Evolutionary conservation across 1,140 invertebrate species (phyloP).

Genomic region (Hyposmocoma kahamanoa): DNA sequence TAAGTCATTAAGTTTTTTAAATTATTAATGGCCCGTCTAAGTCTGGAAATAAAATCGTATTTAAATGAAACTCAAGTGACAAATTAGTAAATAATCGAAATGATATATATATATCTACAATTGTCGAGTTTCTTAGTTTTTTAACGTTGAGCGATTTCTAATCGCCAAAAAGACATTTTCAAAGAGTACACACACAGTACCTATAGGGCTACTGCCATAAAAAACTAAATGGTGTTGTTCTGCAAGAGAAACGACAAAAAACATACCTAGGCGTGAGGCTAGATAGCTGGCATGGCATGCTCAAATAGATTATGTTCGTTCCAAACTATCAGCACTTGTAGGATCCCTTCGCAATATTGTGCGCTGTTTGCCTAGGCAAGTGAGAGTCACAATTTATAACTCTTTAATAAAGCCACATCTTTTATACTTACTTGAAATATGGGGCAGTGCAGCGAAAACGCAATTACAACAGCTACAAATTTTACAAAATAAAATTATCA

Average conservation of each 20-base stretch:
- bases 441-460: conserved; percentile 9
- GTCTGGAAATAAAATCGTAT: too few relatives aligned
- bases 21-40: too few relatives aligned
- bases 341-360: conserved; percentile 2
- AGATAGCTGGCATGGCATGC: conserved; percentile 8
- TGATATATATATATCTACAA: too few relatives aligned
- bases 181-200: too few relatives aligned
- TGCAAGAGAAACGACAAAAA: conserved; percentile 6
- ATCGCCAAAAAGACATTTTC: too few relatives aligned
- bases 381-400: conserved; percentile 6
- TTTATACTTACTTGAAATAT: conserved; percentile 12
- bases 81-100: too few relatives aligned
- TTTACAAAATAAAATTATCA: conserved; percentile 17
- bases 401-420: conserved; percentile 10
- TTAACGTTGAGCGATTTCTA: too few relatives aligned
- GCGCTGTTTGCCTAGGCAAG: neutral
- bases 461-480: conserved; percentile 10
- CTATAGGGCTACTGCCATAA: conserved; percentile 1
- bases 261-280: conserved; percentile 16
- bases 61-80: too few relatives aligned
- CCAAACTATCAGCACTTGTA: neutral
- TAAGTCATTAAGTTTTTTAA: too few relatives aligned
- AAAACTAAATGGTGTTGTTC: conserved; percentile 8
- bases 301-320: conserved; percentile 3
- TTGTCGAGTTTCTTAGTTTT: too few relatives aligned